A percentile compares a stretch with the other conserved stretches of the same genome.
Conservation (phyloP, 2,113 vertebrate species). For the Heliornis fulica region DNA sequence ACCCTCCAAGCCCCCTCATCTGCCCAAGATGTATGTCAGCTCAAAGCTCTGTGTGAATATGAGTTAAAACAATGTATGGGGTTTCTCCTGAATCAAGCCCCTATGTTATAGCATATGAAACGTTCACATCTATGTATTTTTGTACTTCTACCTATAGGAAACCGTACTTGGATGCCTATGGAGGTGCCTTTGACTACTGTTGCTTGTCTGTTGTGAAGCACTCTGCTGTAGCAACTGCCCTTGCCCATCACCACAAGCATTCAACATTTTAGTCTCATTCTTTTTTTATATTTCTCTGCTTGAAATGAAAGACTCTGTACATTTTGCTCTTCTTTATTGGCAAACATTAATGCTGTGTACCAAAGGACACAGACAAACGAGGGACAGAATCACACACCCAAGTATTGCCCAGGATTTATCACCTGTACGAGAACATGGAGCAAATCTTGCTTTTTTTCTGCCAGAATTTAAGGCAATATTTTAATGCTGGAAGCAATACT, state of each 20-base stretch:
- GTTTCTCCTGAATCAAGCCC: not conserved
- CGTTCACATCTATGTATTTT: fast-evolving
- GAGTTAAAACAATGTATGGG: not conserved
- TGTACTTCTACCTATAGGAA: not conserved
- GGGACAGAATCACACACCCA: not conserved
- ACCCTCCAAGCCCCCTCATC: not conserved
- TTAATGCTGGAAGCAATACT: slow-evolving; percentile 12
- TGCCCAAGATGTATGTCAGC: not conserved
- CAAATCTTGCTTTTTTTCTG: not conserved
- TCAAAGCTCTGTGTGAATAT: not conserved
- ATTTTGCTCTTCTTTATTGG: not conserved
- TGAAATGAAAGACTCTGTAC: slow-evolving; percentile 27
- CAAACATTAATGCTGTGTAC: slow-evolving; percentile 23
- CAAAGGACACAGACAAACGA: slow-evolving; percentile 22
- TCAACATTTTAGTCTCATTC: slow-evolving; percentile 27
- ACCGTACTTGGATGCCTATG: not conserved
- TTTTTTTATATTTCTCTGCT: not conserved
- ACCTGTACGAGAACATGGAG: slow-evolving; percentile 4
- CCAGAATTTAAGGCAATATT: not conserved
- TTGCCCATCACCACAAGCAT: not conserved
- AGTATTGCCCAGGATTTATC: not conserved
- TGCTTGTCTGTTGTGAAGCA: not conserved
- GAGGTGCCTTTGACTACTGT: not conserved
- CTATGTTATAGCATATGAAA: not conserved
- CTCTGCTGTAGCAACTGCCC: not conserved